phyloP scores from a whole-genome alignment of 2,888 invertebrate species.

The Ceraclea dissimilis region DNA sequence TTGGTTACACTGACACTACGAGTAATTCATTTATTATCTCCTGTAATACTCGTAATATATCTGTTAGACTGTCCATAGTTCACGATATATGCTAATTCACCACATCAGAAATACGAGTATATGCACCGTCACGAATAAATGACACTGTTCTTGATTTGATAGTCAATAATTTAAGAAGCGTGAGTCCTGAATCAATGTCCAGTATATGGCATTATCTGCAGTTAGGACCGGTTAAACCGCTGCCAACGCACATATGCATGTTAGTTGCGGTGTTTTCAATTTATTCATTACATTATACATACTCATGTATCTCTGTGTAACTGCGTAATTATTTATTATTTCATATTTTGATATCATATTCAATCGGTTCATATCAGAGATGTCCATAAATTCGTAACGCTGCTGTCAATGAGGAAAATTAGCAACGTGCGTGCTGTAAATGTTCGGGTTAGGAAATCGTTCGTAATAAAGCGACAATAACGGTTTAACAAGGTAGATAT shows the following conservation, averaged over 20 bases:
- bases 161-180: slow-evolving; percentile 16
- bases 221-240: slow-evolving; percentile 10
- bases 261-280: slow-evolving; percentile 1
- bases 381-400: too few species aligned
- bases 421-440: too few species aligned
- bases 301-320: too few species aligned
- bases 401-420: too few species aligned
- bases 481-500: too few species aligned
- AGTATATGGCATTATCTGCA: neutral
- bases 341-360: too few species aligned
- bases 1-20: neutral
- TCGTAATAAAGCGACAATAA: too few species aligned
- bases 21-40: neutral
- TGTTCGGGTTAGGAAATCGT: too few species aligned
- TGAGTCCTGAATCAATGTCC: slow-evolving; percentile 13
- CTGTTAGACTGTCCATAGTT: slow-evolving; percentile 9
- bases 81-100: slow-evolving; percentile 7
- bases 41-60: too few species aligned
- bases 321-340: too few species aligned
- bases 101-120: slow-evolving; percentile 5
- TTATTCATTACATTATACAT: neutral
- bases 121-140: slow-evolving; percentile 3
- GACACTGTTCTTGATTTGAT: slow-evolving; percentile 15
- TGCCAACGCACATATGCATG: slow-evolving; percentile 9
- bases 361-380: too few species aligned